Percentiles rank a stretch among this genome's conserved stretches.
phyloP scores from a whole-genome alignment of 2,888 invertebrate species.

The Salticus scenicus region DNA sequence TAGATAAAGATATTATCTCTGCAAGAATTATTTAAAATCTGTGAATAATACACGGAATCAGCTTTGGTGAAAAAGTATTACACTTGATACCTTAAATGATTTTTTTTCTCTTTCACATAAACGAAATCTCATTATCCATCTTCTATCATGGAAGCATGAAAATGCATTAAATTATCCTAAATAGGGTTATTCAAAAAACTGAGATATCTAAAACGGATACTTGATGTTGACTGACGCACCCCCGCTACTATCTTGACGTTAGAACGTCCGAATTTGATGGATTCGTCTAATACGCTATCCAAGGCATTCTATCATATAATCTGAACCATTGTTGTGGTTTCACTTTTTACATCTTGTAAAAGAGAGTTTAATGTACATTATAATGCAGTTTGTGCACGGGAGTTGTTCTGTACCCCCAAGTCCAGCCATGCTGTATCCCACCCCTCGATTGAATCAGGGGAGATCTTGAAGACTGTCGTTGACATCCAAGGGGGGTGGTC shows the following conservation, averaged over 20 bases:
- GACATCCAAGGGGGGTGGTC: conserved; percentile 35
- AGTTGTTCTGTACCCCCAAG: not conserved
- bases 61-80: too few relatives aligned
- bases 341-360: conserved; percentile 64
- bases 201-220: not conserved
- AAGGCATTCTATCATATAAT: conserved; percentile 36
- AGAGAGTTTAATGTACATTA: conserved; percentile 68
- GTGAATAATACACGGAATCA: too few relatives aligned
- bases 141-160: not conserved
- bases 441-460: not conserved
- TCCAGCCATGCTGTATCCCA: not conserved
- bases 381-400: conserved; percentile 58
- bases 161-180: not conserved
- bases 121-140: not conserved
- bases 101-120: too few relatives aligned
- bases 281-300: conserved; percentile 47
- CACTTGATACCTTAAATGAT: too few relatives aligned
- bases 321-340: conserved; percentile 58
- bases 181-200: not conserved
- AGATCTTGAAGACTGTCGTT: conserved; percentile 19
- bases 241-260: conserved; percentile 10
- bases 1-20: too few relatives aligned
- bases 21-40: too few relatives aligned
- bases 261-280: conserved; percentile 50
- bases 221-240: conserved; percentile 11